Percentiles rank a stretch among this genome's conserved stretches.
Conservation (phyloP, 2,888 invertebrate genomes). For the Abrostola triplasia region DNA sequence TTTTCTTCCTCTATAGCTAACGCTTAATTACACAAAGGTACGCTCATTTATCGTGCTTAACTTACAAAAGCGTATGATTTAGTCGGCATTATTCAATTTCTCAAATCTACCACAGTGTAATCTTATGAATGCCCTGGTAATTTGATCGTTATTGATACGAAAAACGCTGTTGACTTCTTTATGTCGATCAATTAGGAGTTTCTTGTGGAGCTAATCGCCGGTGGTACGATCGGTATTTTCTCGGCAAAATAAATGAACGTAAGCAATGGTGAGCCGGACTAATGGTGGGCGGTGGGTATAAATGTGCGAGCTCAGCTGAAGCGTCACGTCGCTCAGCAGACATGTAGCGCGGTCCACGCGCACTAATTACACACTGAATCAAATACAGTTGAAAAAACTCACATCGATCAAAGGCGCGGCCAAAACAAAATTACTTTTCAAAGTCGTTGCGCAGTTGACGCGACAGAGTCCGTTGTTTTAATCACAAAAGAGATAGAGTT, state of each 20-base stretch:
- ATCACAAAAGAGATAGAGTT: slow-evolving; percentile 67
- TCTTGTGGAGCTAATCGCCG: slow-evolving; percentile 60
- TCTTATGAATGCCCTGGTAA: slow-evolving; percentile 63
- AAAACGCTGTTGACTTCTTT: slow-evolving; percentile 61
- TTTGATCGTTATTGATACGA: slow-evolving; percentile 58
- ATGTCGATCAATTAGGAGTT: slow-evolving; percentile 66
- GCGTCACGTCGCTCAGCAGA: slow-evolving; percentile 64
- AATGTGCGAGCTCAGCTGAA: slow-evolving; percentile 66
- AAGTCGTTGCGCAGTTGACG: slow-evolving; percentile 49
- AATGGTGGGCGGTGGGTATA: slow-evolving; percentile 64
- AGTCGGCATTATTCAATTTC: slow-evolving; percentile 59
- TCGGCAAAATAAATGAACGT: slow-evolving; percentile 58
- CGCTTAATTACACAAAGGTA: slow-evolving; percentile 64
- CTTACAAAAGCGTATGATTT: slow-evolving; percentile 67
- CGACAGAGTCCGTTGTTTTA: slow-evolving; percentile 60
- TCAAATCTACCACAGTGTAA: slow-evolving; percentile 62
- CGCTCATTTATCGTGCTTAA: slow-evolving; percentile 63
- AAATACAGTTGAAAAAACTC: slow-evolving; percentile 49
- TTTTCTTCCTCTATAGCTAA: slow-evolving; percentile 57
- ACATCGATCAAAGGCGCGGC: slow-evolving; percentile 53
- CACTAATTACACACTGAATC: slow-evolving; percentile 65
- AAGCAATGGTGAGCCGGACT: slow-evolving; percentile 59
- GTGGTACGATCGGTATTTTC: slow-evolving; percentile 55
- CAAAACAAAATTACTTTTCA: slow-evolving; percentile 59
- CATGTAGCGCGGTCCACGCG: slow-evolving; percentile 59